phyloP scores from a whole-genome alignment of 2,113 vertebrate genomes.

The Dromas ardeola region DNA sequence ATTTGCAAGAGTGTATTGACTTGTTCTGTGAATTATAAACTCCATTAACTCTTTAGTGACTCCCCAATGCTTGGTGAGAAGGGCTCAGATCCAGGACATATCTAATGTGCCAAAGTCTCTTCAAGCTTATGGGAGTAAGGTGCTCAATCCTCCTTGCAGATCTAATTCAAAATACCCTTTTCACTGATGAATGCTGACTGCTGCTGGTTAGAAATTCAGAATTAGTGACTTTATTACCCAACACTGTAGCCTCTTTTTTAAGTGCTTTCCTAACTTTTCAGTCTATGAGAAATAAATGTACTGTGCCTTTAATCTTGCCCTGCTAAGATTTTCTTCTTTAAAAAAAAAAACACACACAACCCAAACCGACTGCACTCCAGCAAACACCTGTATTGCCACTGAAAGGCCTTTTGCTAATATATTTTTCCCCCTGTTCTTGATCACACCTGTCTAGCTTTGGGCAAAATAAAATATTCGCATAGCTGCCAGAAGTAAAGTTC shows the following conservation, averaged over 20 bases:
- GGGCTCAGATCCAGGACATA: background rate
- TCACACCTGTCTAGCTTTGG: constrained; percentile 89
- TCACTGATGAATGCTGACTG: background rate
- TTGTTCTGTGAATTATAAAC: constrained; percentile 56
- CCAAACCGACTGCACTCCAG: background rate
- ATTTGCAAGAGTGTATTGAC: constrained; percentile 40
- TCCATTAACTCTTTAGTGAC: constrained; percentile 39
- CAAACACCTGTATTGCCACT: constrained; percentile 71
- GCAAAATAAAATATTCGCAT: constrained; percentile 74
- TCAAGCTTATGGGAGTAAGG: background rate
- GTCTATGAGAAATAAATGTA: background rate
- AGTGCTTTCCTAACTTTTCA: background rate
- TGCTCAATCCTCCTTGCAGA: background rate
- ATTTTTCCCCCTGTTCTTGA: constrained; percentile 19
- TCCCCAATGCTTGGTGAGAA: background rate
- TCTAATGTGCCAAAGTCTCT: background rate
- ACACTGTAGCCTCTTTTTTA: background rate
- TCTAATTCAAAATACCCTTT: background rate
- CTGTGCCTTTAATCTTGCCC: constrained; percentile 59
- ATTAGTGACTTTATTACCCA: background rate
- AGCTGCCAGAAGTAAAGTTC: constrained; percentile 76
- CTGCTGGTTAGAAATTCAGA: background rate
- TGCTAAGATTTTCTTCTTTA: background rate
- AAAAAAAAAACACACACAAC: background rate
- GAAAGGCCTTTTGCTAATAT: constrained; percentile 55